Base-by-base conservation (phyloP, 2,888 invertebrate genomes). In the Phortica magna region DNA sequence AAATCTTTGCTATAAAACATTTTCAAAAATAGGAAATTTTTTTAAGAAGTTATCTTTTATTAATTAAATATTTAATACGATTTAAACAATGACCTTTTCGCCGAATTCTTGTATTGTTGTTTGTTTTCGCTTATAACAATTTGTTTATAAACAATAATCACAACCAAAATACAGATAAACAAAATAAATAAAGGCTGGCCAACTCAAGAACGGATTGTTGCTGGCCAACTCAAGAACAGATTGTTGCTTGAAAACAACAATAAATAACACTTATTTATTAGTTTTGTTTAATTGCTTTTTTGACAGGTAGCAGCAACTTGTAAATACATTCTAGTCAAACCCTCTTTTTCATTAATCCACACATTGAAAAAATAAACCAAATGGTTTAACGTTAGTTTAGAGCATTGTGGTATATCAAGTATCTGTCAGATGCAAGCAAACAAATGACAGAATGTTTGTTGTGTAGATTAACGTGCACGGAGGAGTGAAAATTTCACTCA, bases 101-200 rank as follows among this genome's bases (percentile, higher is more conserved):
- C 31, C 31, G 31, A 31, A 31, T 31, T 31, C 31, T 31, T 31
- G 5, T 31, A 31, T 31, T n/a, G n/a, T n/a, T n/a, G n/a, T 31
- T 31, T 31, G 31, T 31, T 31, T 31, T 31, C 22, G 74, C 73
- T 65, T 75, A 14, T 65, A 75, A 68, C 73, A 64, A 75, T 77
- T 67, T 75, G 78, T 78, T 19, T 72, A 64, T 53, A 75, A 70
- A 67, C 67, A 67, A 73, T 72, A 75, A 77, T 64, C 31, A 48
- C 68, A 76, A 73, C 14, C 43, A 7, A 12, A 65, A 4, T 2
- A 4, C 31, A 31, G 31, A 31, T 31, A 31, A 31, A 31, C 31
- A 31, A 31, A 31, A 31, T 61, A 53, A 73, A 55, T 9, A 14
- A 10, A 17, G n/a, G 6, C 10, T 1, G 53, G 53, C 53, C 53